Evolutionary conservation across 2,797 vertebrate species (phyloP).

Genomic region (Cryptoblepharus egeriae): DNA sequence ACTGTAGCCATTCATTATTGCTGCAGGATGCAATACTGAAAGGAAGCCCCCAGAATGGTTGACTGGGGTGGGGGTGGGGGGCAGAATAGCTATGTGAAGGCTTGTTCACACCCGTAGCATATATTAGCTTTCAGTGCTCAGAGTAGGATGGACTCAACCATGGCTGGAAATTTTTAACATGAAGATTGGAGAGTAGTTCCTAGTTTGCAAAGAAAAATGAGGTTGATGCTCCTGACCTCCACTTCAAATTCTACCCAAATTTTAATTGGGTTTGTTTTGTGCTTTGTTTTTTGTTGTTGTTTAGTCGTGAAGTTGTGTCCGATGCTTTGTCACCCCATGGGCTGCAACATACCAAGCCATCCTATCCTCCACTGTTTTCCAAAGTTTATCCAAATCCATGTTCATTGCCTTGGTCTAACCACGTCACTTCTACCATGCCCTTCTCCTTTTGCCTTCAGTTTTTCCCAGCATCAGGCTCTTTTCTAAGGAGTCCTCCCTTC

Average conservation of each 20-base stretch:
- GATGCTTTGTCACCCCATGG: too few relatives aligned
- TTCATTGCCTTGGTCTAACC: too few relatives aligned
- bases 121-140: constrained; percentile 26
- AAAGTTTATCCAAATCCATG: too few relatives aligned
- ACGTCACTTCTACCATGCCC: too few relatives aligned
- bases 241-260: neutral
- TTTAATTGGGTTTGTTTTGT: neutral
- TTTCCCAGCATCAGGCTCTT: too few relatives aligned
- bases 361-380: too few relatives aligned
- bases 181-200: neutral
- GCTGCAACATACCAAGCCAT: too few relatives aligned
- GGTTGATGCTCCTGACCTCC: neutral
- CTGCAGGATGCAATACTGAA: constrained; percentile 15
- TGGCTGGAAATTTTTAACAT: constrained; percentile 11
- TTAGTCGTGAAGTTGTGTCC: too few relatives aligned
- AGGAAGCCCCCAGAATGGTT: constrained; percentile 34
- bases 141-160: constrained; percentile 3
- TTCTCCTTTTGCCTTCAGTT: too few relatives aligned
- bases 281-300: too few relatives aligned
- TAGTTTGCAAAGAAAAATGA: neutral
- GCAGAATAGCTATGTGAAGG: constrained; percentile 10
- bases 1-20: constrained; percentile 9
- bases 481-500: too few relatives aligned
- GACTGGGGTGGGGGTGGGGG: constrained; percentile 13
- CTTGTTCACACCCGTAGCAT: constrained; percentile 11